Base-by-base conservation (phyloP, 2,113 vertebrate species). In the Rhinogobius similis region DNA sequence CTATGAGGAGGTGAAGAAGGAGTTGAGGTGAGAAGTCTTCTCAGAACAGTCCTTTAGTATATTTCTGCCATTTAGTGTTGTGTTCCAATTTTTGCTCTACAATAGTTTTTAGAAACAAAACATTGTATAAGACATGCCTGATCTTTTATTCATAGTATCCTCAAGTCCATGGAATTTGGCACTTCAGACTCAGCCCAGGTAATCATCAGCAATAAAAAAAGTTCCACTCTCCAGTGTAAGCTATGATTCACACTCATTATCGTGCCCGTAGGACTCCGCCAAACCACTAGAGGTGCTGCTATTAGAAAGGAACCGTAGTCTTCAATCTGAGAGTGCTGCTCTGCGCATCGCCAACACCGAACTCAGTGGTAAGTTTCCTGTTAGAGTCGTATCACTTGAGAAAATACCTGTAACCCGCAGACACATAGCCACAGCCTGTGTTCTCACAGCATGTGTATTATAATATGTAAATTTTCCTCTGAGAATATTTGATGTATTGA, bases 1-100 rank as follows among this genome's bases (percentile, higher is more conserved):
- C 90, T 99, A 99, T 86, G 97, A 98, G 81, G 98, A 99, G 83
- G 93, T 99, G 86, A 99, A 99, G 92, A 99, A 98, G 88, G 98
- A 99, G 87, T 86, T 99, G 82, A 97, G 94, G 98, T 99, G 91
- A 94, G 95, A 27, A 59, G 41, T 38, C 1, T 62, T 43, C 52
- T 20, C 44, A 68, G 20, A 8, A 27, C 18, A 43, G 67, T 70
- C 72, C 58, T n/a, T n/a, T 65, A 78, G 81, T 55, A 62, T 68
- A 58, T 70, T 24, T 73, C 75, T 66, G 46, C 52, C 24, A n/a
- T n/a, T n/a, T n/a, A n/a, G n/a, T n/a, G n/a, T n/a, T n/a, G 27
- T 65, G 2, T 55, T 20, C 41, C 0, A 5, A 55, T 23, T 21
- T 38, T 67, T n/a, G 5, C 23, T 9, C 1, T 59, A 24, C 36